phyloP scores from a whole-genome alignment of 2,888 invertebrate species.

The Germaria angustata region DNA sequence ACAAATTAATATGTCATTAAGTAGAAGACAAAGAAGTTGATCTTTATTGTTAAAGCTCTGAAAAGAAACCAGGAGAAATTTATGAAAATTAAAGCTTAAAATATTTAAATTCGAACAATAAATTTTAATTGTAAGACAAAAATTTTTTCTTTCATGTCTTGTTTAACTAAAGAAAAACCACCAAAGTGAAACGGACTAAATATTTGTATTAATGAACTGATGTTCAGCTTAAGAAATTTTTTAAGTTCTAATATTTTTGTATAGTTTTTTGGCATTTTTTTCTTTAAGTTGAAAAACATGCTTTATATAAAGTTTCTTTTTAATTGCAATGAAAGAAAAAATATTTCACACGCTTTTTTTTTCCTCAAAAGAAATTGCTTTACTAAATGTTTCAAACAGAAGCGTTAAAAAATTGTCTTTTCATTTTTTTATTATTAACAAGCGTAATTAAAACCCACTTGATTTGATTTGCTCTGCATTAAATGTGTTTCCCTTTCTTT shows the following conservation, averaged over 20 bases:
- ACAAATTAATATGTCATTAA: constrained; percentile 57
- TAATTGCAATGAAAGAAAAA: background rate
- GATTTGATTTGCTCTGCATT: background rate
- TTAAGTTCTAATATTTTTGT: background rate
- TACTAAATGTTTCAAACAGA: background rate
- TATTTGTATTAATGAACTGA: background rate
- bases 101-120: background rate
- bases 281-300: background rate
- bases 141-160: constrained; percentile 4
- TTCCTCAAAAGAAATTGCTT: background rate
- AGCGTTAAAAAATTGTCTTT: background rate
- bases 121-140: background rate
- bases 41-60: background rate
- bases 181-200: constrained; percentile 29
- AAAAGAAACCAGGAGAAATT: constrained; percentile 3
- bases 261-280: background rate
- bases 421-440: background rate
- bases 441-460: constrained; percentile 15
- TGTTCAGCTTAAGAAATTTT: background rate
- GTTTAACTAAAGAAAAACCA: constrained; percentile 26
- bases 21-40: background rate
- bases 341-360: constrained; percentile 24
- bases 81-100: background rate
- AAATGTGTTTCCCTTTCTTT: background rate
- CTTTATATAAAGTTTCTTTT: constrained; percentile 36